Base-by-base conservation (phyloP, 1,140 invertebrate species). In the Orius laevigatus region DNA sequence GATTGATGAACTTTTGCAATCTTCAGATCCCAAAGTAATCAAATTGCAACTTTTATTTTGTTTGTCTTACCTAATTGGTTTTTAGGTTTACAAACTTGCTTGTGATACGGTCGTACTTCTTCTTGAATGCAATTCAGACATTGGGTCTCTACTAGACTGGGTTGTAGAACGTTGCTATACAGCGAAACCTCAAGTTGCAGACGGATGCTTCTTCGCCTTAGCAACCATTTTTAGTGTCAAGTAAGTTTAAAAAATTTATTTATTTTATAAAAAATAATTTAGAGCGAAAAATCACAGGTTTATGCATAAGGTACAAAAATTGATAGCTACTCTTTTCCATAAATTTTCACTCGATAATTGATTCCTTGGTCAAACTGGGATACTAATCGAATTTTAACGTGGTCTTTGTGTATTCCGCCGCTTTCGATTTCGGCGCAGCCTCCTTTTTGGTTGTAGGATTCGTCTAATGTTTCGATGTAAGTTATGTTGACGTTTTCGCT, bases 101-200 rank as follows among this genome's bases (percentile, higher is more conserved):
- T 78, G 91, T 39, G 90, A 97, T 67, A 96, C 91, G 1, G 82
- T 98, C 6, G 84, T 96, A 1, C 65, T 96, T 25, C 66, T 98
- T 18, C 65, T 99, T 40, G 93, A 98, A 66, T 91, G 88, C 55
- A 99, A 98, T 70, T 84, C 92, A 1, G 93, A 98, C 62, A 83
- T 85, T 47, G 87, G 90, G 0, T 75, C 84, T 2, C 66, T 98
- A 11, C 67, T 98, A 5, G 95, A 98, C 66, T 98, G 93, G 93
- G 82, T 93, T 1, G 91, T 98, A 15, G 89, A 96, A 67, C 77
- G 90, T 43, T 98, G 95, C 65, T 99, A 94, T 61, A 98, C 90
- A 0, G 91, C 89, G 3, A 65, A 76, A 4, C 76, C 82, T 6
- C 74, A 84, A 52, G 88, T 97, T 15, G 90, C 92, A 5, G 91